Base-by-base conservation (phyloP, 2,113 vertebrate species). In the Trinectes maculatus region DNA sequence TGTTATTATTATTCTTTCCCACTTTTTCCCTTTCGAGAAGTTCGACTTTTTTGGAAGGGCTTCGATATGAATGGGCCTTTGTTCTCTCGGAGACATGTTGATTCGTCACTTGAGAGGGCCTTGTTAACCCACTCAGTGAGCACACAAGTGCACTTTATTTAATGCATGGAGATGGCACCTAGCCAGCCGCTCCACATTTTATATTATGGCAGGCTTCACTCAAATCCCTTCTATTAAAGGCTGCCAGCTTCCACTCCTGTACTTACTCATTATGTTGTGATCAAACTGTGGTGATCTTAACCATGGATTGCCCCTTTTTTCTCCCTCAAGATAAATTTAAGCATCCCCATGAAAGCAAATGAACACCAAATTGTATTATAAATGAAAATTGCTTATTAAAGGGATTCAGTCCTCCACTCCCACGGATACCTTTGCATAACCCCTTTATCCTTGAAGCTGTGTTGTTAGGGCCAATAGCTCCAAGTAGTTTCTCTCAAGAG, bases 141-240 rank as follows among this genome's bases (percentile, higher is more conserved):
- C 37, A 70, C 67, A 80, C 52, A 62, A 89, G 83, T 81, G 81
- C 84, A 87, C 88, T 89, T 89, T 89, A 77, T 88, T 81, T 91
- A 90, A 89, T 91, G 80, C 86, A 79, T 16, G 21, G 39, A 65
- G 64, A 71, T 85, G 85, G 82, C 79, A 75, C 43, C 24, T 13
- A 28, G 80, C 88, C 89, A 88, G 69, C 31, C 61, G 48, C 67
- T 62, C 48, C 69, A 74, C 28, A 51, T 67, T 79, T 79, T 62
- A 49, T 56, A 84, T 84, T 60, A 76, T 62, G 57, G 80, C 39
- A 77, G 40, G 69, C 59, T 80, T 83, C 74, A 69, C 75, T 82
- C 77, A 80, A 77, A 85, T 83, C 75, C 56, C 21, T 9, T 46
- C 46, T 33, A 69, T 75, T 67, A 72, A 64, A 55, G 11, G 13